Evolutionary conservation across 1,140 invertebrate species (phyloP), one percentile per base, ranked within the genome.

Genomic region (Neodiprion fabricii): DNA sequence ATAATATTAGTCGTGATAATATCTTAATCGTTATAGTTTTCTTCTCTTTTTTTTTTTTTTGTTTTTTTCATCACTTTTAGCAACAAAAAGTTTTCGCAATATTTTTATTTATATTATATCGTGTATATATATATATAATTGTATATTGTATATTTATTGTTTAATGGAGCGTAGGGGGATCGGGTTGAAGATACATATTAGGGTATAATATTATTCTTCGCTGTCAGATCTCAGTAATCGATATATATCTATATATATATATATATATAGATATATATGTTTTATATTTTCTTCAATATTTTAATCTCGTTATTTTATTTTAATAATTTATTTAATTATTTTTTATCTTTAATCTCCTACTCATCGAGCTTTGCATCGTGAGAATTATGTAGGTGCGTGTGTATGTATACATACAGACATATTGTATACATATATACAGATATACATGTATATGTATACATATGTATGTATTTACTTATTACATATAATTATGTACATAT

Each of bases 221-320:
- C 47, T 73, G 23, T 72, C 53, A 48, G 68, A 28, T 74, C 67
- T 14, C 50, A 28, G 65, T 74, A 28, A 70, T 74, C 61, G 68
- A 21, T 70, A 17, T 50, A 14, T 73, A 17, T 67, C 3, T 14
- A n/a, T 23, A 28, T 47, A 66, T 72, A 14, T 21, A 72, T 53
- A 71, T 71, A 48, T n/a, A 12, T 23, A 9, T 71, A 70, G 53
- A 49, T 71, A 53, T 69, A 72, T 67, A 72, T 74, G 69, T 74
- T 71, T 71, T 79, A 72, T 72, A 75, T 74, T 79, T 65, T 78
- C 73, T 76, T 73, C 70, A 53, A 74, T 70, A 48, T 70, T 70
- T 78, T 67, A 47, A 53, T 73, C 70, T 76, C 78, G 65, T 50
- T 69, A 73, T 82, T 81, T 76, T 73, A 66, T 79, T 68, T 74